Evolutionary conservation across 2,888 invertebrate genomes (phyloP).

Genomic region (Phrixothrix hirtus): DNA sequence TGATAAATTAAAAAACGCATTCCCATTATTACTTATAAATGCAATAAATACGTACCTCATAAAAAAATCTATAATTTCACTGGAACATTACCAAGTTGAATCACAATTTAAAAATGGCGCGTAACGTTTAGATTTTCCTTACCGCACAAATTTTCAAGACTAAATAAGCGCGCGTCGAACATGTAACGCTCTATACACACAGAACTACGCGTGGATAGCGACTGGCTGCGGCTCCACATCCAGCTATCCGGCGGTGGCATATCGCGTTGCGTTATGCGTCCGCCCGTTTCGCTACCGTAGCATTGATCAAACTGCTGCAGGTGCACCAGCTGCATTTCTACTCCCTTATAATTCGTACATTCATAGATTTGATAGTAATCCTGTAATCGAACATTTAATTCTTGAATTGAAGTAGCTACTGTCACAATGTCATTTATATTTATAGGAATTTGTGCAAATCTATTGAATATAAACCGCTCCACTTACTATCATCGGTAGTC

Average conservation of each 20-base stretch:
- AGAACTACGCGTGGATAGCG: conserved; percentile 54
- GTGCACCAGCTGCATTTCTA: conserved; percentile 38
- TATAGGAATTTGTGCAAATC: too few relatives aligned
- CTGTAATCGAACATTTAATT: too few relatives aligned
- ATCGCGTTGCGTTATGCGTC: conserved; percentile 41
- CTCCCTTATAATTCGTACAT: too few relatives aligned
- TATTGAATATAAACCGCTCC: too few relatives aligned
- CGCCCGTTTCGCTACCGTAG: conserved; percentile 37
- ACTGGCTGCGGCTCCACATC: conserved; percentile 56
- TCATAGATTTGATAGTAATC: too few relatives aligned
- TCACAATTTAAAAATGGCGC: conserved; percentile 21
- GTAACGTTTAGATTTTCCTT: conserved; percentile 12
- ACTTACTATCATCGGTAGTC: too few relatives aligned
- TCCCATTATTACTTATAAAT: too few relatives aligned
- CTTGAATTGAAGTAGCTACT: too few relatives aligned
- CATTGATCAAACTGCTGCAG: conserved; percentile 47
- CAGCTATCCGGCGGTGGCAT: conserved; percentile 48
- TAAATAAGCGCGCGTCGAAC: conserved; percentile 28
- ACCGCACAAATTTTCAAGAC: conserved; percentile 24
- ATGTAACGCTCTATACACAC: conserved; percentile 33
- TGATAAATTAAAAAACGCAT: too few relatives aligned
- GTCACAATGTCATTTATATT: too few relatives aligned
- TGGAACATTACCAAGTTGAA: conserved; percentile 3
- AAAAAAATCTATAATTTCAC: neutral
- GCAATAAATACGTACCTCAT: neutral